A percentile compares a stretch with the other conserved stretches of the same genome.
Evolutionary conservation across 2,888 invertebrate genomes (phyloP).

Genomic region (Apodemia duryi): DNA sequence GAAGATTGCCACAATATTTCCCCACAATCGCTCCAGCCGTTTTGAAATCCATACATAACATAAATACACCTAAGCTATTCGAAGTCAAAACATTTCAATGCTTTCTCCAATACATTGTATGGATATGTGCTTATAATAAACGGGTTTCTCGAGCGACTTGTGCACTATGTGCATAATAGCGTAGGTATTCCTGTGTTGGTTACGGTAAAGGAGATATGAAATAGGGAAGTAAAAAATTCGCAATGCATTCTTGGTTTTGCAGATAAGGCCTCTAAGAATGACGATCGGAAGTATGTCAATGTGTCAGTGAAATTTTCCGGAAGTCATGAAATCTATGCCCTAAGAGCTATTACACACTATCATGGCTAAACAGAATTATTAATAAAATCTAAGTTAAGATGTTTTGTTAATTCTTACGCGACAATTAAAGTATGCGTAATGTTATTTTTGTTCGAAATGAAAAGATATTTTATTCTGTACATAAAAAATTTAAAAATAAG

Average conservation of each 20-base stretch:
- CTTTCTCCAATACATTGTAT: background rate
- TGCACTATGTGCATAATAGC: slow-evolving; percentile 11
- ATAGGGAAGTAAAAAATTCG: slow-evolving; percentile 25
- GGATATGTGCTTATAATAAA: background rate
- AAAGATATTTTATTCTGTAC: too few species aligned
- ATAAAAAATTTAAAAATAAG: too few species aligned
- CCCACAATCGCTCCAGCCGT: too few species aligned
- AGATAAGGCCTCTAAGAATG: slow-evolving; percentile 25
- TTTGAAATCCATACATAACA: too few species aligned
- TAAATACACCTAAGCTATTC: background rate
- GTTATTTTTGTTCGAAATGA: too few species aligned
- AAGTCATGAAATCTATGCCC: slow-evolving; percentile 24
- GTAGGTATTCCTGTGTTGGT: slow-evolving; percentile 6
- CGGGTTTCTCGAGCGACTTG: background rate
- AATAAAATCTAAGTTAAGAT: background rate
- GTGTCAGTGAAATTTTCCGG: slow-evolving; percentile 34
- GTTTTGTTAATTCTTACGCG: background rate
- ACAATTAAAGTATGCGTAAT: too few species aligned
- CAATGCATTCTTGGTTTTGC: slow-evolving; percentile 27
- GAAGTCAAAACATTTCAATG: background rate
- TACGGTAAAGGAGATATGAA: slow-evolving; percentile 22
- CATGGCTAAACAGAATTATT: background rate
- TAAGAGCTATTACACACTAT: slow-evolving; percentile 2
- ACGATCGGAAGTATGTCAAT: slow-evolving; percentile 33
- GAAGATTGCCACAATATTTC: too few species aligned